Percentiles rank a stretch among this genome's conserved stretches.
Evolutionary conservation across 53 echinoderm and acorn worm species (phyloP).

Genomic region (Glandiceps talaboti): DNA sequence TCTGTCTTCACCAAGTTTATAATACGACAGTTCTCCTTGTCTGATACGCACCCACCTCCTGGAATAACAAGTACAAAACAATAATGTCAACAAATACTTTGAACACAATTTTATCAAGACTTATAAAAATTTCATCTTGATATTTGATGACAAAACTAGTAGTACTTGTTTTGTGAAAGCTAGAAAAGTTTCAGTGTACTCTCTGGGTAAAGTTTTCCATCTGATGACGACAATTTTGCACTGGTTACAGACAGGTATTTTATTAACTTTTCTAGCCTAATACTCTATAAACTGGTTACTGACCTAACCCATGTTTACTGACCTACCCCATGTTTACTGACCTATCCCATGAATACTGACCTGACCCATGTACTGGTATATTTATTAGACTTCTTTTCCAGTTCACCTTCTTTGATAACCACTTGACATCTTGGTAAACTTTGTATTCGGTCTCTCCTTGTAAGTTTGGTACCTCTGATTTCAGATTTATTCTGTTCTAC

Average conservation of each 20-base stretch:
- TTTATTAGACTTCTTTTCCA: constrained; percentile 98
- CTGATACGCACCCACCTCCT: constrained; percentile 97
- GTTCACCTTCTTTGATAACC: constrained; percentile 90
- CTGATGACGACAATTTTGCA: too few relatives aligned
- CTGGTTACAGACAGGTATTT: too few relatives aligned
- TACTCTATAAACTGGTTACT: too few relatives aligned
- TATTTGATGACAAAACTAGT: neutral
- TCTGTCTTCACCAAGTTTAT: constrained; percentile 98
- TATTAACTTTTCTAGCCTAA: too few relatives aligned
- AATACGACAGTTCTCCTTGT: constrained; percentile 93
- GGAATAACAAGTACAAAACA: neutral
- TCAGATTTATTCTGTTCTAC: constrained; percentile 87
- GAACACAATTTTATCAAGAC: neutral
- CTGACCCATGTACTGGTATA: constrained; percentile 89
- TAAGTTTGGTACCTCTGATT: constrained; percentile 50
- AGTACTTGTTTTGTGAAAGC: too few relatives aligned
- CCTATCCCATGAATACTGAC: too few relatives aligned
- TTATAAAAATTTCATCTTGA: neutral
- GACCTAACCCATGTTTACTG: too few relatives aligned
- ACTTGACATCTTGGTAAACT: constrained; percentile 69
- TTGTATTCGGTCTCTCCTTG: constrained; percentile 58
- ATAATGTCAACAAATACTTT: too few relatives aligned
- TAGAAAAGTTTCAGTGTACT: too few relatives aligned
- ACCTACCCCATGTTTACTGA: too few relatives aligned
- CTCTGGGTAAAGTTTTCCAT: too few relatives aligned